Conservation (phyloP, 2,797 vertebrate species). For the Pitangus sulphuratus region DNA sequence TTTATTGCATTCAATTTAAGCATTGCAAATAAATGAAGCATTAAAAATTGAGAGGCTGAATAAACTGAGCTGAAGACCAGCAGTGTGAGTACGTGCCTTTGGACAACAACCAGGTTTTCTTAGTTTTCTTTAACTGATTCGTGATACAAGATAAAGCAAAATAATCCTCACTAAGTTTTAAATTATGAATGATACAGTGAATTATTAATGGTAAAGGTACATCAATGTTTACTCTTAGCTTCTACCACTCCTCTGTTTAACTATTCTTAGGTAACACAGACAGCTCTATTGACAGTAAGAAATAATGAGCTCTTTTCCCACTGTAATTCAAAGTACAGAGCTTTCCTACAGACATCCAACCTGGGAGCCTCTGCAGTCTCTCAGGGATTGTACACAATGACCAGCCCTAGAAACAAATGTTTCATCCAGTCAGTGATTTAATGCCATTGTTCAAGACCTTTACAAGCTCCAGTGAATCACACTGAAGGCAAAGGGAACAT, state of each 20-base stretch:
- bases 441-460: not conserved
- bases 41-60: constrained; percentile 7
- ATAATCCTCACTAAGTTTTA: constrained; percentile 31
- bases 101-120: constrained; percentile 18
- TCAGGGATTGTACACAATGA: not conserved
- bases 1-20: constrained; percentile 24
- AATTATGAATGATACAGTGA: constrained; percentile 34
- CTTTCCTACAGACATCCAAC: not conserved
- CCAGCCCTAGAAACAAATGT: not conserved
- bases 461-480: not conserved
- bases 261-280: not conserved
- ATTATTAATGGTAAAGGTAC: constrained; percentile 41
- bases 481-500: not conserved
- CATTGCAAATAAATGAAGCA: constrained; percentile 7
- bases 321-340: not conserved
- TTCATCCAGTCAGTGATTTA: not conserved
- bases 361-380: not conserved
- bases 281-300: not conserved
- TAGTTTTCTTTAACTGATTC: constrained; percentile 1
- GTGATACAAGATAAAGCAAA: constrained; percentile 31
- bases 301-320: not conserved
- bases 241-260: not conserved
- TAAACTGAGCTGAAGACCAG: constrained; percentile 13
- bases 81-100: not conserved
- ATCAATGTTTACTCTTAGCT: not conserved